Conservation (phyloP, 2,888 invertebrate genomes). For the Parnassius orleans region DNA sequence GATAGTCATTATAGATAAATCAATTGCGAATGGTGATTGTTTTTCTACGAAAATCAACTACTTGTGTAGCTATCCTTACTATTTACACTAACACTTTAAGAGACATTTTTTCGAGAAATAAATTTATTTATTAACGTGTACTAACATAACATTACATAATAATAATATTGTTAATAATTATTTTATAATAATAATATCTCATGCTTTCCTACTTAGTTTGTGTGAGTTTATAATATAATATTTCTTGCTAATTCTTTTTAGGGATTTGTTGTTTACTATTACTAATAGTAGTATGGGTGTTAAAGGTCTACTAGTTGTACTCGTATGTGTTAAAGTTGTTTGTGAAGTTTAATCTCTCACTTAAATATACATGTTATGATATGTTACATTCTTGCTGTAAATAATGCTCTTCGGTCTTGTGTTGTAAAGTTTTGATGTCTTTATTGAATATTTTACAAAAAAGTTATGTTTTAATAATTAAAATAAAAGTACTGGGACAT, state of each 20-base stretch:
- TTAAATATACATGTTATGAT: too few relatives aligned
- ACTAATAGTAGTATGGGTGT: not conserved
- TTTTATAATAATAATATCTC: too few relatives aligned
- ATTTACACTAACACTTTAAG: too few relatives aligned
- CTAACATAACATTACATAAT: too few relatives aligned
- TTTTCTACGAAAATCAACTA: too few relatives aligned
- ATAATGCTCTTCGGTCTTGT: constrained; percentile 15
- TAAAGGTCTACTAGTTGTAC: not conserved
- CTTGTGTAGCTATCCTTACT: too few relatives aligned
- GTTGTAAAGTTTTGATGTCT: constrained; percentile 3
- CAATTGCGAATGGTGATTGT: too few relatives aligned
- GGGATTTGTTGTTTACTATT: not conserved
- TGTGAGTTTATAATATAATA: not conserved
- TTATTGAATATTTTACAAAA: not conserved
- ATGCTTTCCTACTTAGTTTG: not conserved
- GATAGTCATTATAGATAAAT: too few relatives aligned
- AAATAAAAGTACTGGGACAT: not conserved
- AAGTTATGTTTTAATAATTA: too few relatives aligned
- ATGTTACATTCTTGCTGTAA: constrained; percentile 18
- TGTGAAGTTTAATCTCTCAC: constrained; percentile 3
- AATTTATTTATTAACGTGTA: too few relatives aligned
- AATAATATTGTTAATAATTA: too few relatives aligned
- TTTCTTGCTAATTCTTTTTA: not conserved
- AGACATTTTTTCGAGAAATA: too few relatives aligned
- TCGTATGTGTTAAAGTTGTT: not conserved